A percentile compares a stretch with the other conserved stretches of the same genome.
Evolutionary conservation across 2,888 invertebrate species (phyloP).

Genomic region (Caenorhabditis auriculariae): DNA sequence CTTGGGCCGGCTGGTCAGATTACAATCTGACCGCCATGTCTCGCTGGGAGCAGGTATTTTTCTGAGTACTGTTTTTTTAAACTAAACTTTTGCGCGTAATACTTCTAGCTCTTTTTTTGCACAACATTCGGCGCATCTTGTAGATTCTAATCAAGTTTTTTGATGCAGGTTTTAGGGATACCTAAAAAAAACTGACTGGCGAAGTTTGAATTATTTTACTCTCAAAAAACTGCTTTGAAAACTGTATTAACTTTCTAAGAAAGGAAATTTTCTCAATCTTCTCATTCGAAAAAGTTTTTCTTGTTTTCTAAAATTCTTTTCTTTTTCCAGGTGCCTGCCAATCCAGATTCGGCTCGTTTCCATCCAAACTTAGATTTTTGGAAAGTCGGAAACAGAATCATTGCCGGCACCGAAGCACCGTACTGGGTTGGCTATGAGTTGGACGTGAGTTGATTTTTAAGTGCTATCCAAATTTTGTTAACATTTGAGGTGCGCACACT

Average conservation of each 20-base stretch:
- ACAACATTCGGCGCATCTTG: too few relatives aligned
- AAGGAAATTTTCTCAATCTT: neutral
- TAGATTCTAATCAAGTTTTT: too few relatives aligned
- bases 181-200: too few relatives aligned
- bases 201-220: too few relatives aligned
- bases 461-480: neutral
- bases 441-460: conserved; percentile 38
- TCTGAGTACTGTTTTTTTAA: too few relatives aligned
- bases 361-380: conserved; percentile 64
- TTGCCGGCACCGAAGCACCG: conserved; percentile 62
- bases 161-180: too few relatives aligned
- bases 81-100: too few relatives aligned
- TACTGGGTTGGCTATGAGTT: conserved; percentile 63
- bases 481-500: conserved; percentile 48
- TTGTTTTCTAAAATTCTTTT: too few relatives aligned
- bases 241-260: too few relatives aligned
- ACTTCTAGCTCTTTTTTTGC: too few relatives aligned
- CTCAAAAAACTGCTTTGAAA: too few relatives aligned
- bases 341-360: conserved; percentile 53
- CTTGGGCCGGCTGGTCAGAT: conserved; percentile 62
- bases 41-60: conserved; percentile 52
- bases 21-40: conserved; percentile 62
- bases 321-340: conserved; percentile 32
- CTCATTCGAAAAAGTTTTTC: neutral
- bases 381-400: conserved; percentile 54